phyloP scores from a whole-genome alignment of 2,888 invertebrate species.

The Leptinotarsa haldemani region DNA sequence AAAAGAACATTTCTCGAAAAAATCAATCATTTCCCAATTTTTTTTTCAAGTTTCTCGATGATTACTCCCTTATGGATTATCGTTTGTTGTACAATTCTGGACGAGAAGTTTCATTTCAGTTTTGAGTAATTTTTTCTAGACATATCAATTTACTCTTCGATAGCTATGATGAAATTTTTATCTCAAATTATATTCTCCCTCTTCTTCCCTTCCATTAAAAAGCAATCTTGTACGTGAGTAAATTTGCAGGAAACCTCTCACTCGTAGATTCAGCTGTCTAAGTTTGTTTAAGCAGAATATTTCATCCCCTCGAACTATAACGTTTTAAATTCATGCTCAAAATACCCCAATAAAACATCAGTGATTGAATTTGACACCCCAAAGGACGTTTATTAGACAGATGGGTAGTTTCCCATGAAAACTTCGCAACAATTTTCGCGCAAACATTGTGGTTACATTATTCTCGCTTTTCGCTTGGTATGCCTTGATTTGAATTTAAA shows the following conservation, averaged over 20 bases:
- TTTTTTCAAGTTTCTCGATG: too few relatives aligned
- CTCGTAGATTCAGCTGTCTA: conserved; percentile 10
- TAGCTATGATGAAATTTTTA: too few relatives aligned
- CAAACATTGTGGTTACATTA: conserved; percentile 41
- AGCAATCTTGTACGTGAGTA: not conserved
- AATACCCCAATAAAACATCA: conserved; percentile 65
- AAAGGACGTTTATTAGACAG: conserved; percentile 63
- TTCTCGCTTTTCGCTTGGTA: conserved; percentile 29
- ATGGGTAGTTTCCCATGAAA: conserved; percentile 60
- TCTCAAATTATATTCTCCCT: not conserved
- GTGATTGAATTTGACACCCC: conserved; percentile 66
- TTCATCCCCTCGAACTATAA: conserved; percentile 35
- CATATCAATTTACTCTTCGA: too few relatives aligned
- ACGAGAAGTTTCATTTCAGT: too few relatives aligned
- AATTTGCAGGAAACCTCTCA: not conserved
- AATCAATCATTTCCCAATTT: too few relatives aligned
- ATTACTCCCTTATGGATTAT: too few relatives aligned
- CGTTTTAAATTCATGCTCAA: conserved; percentile 60
- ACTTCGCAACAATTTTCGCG: conserved; percentile 43
- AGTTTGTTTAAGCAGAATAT: conserved; percentile 19
- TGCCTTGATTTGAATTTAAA: conserved; percentile 27
- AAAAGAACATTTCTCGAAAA: too few relatives aligned
- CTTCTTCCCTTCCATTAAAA: conserved; percentile 11
- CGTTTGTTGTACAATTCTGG: too few relatives aligned
- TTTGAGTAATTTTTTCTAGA: too few relatives aligned